Percentiles rank a stretch among this genome's conserved stretches.
phyloP scores from a whole-genome alignment of 2,113 vertebrate species.

The Eublepharis macularius region DNA sequence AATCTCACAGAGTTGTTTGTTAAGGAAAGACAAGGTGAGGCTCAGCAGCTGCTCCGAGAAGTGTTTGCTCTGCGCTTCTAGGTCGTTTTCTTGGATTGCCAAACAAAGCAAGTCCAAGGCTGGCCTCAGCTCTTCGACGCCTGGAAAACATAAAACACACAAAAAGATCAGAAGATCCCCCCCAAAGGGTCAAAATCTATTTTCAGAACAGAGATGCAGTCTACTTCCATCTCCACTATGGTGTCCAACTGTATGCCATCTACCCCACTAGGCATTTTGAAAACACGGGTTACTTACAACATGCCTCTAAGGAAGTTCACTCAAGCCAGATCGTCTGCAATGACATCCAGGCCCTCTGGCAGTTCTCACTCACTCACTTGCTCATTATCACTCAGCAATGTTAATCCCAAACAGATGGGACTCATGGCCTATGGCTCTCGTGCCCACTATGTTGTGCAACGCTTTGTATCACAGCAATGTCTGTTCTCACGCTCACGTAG shows the following conservation, averaged over 20 bases:
- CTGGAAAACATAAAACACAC: slow-evolving; percentile 60
- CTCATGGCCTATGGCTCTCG: neutral
- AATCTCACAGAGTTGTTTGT: slow-evolving; percentile 82
- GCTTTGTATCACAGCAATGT: rapidly evolving
- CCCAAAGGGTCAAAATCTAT: neutral
- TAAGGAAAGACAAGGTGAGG: slow-evolving; percentile 87
- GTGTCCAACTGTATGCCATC: no score
- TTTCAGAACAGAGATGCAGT: neutral
- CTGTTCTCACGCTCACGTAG: rapidly evolving
- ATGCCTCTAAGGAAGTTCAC: neutral
- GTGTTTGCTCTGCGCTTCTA: slow-evolving; percentile 89
- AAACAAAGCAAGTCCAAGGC: slow-evolving; percentile 88
- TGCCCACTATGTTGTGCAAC: neutral
- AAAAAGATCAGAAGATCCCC: neutral
- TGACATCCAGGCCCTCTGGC: rapidly evolving
- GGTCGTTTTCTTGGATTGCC: slow-evolving; percentile 84
- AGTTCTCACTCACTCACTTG: neutral
- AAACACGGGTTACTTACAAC: no score
- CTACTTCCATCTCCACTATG: neutral
- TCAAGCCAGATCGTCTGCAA: neutral
- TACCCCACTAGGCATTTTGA: rapidly evolving
- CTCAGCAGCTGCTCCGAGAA: slow-evolving; percentile 93
- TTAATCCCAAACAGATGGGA: neutral
- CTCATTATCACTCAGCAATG: neutral
- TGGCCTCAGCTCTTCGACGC: slow-evolving; percentile 84